Evolutionary conservation across 64 coral and sea anemone genomes (phyloP).

Genomic region (Montipora efflorescens): DNA sequence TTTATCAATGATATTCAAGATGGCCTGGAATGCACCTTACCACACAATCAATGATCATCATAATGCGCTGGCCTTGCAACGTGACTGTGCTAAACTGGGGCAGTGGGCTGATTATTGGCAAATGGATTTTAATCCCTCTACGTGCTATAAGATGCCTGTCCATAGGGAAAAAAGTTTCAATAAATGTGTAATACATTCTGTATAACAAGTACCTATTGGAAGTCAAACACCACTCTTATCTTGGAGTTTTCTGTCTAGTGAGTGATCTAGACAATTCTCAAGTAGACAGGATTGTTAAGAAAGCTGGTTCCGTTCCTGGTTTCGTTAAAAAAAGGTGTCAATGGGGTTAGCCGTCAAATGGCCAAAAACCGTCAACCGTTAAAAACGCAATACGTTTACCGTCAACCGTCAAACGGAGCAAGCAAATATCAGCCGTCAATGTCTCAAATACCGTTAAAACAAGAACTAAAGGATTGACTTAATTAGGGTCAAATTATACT

Average conservation of each 20-base stretch:
- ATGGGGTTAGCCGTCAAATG: no score
- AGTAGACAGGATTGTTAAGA: neutral
- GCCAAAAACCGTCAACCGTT: no score
- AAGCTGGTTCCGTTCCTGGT: neutral
- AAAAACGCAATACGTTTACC: no score
- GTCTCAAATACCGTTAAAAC: no score
- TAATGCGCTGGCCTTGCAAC: neutral
- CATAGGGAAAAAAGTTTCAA: neutral
- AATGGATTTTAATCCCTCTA: conserved; percentile 24
- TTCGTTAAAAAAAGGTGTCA: neutral
- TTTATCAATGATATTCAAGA: neutral
- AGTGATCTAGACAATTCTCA: neutral
- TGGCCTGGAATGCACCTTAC: conserved; percentile 10
- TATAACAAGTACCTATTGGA: no score
- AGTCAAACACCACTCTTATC: no score
- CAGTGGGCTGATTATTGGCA: conserved; percentile 18
- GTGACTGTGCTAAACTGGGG: neutral
- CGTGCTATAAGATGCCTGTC: neutral
- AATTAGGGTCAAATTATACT: no score
- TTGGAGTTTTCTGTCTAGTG: no score
- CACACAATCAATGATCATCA: neutral
- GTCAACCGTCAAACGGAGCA: no score
- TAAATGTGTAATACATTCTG: no score
- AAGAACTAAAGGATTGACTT: no score
- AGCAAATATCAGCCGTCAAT: no score